Percentiles rank a stretch among this genome's conserved stretches.
phyloP scores from a whole-genome alignment of 2,113 vertebrate species.

The Atlantisia rogersi region DNA sequence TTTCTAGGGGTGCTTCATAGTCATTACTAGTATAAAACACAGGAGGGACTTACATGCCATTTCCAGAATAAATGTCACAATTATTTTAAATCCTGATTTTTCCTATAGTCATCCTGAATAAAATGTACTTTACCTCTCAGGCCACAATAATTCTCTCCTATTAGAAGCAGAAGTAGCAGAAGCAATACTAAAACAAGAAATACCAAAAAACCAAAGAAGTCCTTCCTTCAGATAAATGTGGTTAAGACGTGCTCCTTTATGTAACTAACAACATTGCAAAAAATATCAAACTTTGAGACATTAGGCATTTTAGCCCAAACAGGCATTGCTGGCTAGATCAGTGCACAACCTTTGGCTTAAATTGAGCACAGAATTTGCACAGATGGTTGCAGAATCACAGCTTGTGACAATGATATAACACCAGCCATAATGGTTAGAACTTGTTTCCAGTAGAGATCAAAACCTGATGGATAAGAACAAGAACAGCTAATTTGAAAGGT shows the following conservation, averaged over 20 bases:
- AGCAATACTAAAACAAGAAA: background rate
- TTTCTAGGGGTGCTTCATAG: background rate
- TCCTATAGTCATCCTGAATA: background rate
- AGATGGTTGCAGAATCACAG: background rate
- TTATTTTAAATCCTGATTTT: conserved; percentile 39
- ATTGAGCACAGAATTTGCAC: background rate
- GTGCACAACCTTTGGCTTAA: background rate
- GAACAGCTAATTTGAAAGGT: background rate
- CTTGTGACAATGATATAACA: background rate
- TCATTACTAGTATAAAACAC: conserved; percentile 35
- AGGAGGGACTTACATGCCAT: background rate
- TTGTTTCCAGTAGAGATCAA: background rate
- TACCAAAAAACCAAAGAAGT: background rate
- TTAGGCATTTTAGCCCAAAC: background rate
- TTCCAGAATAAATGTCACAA: background rate
- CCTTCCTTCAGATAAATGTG: background rate
- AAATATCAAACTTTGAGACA: background rate
- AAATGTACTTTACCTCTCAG: background rate
- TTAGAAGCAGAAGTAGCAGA: background rate
- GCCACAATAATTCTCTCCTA: background rate
- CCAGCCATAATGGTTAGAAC: background rate
- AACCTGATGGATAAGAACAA: background rate
- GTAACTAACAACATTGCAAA: background rate
- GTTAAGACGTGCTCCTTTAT: background rate
- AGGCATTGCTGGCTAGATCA: background rate